A percentile compares a stretch with the other conserved stretches of the same genome.
Conservation (phyloP, 35 echinoderm and acorn worm genomes). For the Patiria miniata region DNA sequence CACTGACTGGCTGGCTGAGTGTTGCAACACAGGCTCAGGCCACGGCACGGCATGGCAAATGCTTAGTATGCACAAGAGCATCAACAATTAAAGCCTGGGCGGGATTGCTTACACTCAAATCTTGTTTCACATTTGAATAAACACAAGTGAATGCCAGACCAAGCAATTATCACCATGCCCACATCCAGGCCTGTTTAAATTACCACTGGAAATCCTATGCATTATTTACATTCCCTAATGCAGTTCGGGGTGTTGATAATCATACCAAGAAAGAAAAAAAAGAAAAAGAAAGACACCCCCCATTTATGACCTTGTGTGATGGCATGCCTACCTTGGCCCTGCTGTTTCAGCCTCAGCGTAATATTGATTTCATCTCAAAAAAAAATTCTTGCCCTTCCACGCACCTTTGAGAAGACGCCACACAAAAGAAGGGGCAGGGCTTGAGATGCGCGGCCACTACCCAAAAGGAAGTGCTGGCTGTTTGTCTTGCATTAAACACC, state of each 20-base stretch:
- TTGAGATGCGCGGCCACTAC: not conserved
- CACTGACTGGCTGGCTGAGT: constrained; percentile 18
- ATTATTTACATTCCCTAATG: constrained; percentile 78
- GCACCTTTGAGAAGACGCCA: not conserved
- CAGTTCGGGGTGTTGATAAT: constrained; percentile 30
- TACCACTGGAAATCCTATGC: constrained; percentile 51
- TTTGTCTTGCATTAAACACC: not conserved
- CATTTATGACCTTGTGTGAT: not conserved
- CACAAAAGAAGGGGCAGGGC: not conserved
- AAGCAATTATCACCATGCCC: constrained; percentile 53
- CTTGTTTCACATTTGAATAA: constrained; percentile 70
- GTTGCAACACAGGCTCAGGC: not conserved
- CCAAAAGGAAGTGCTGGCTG: no score
- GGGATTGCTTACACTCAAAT: constrained; percentile 45
- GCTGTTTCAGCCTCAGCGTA: not conserved
- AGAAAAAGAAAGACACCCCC: not conserved
- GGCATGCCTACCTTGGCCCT: not conserved
- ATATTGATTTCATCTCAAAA: constrained; percentile 25
- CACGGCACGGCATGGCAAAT: not conserved
- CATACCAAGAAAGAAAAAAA: constrained; percentile 17
- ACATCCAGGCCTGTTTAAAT: constrained; percentile 34
- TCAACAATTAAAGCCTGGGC: constrained; percentile 43
- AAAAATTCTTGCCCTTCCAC: not conserved
- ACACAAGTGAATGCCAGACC: constrained; percentile 20
- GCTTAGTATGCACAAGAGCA: constrained; percentile 1